These are phyloP conservation scores for Odontocolon sp. DNA, from an alignment of 2,888 invertebrate genomes.

Conservation along the genomic window DNA sequence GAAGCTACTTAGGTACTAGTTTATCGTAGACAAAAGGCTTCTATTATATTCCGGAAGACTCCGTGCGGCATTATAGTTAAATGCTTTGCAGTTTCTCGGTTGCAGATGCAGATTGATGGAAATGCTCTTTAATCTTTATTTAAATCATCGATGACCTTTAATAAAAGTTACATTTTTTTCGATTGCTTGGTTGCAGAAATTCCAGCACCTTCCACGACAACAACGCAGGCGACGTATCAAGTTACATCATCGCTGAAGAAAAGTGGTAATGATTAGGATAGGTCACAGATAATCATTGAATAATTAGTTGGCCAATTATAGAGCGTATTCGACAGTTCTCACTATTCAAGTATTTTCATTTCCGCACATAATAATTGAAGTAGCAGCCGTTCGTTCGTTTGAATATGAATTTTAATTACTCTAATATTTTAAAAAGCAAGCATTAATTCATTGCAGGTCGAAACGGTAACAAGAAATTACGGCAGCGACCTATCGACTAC, in stretches of 20 bases:
- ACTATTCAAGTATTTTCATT: too few relatives aligned
- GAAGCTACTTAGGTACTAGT: not conserved
- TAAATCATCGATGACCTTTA: not conserved
- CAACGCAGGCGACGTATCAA: conserved; percentile 84
- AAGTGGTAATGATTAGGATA: conserved; percentile 83
- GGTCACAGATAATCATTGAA: not conserved
- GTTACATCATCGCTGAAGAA: conserved; percentile 84
- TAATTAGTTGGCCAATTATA: too few relatives aligned
- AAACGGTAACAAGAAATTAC: conserved; percentile 83
- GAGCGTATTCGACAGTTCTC: too few relatives aligned
- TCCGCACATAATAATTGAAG: too few relatives aligned
- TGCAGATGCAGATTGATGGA: too few relatives aligned
- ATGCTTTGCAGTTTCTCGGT: not conserved
- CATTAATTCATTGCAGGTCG: conserved; percentile 80
- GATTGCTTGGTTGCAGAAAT: conserved; percentile 88
- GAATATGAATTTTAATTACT: too few relatives aligned
- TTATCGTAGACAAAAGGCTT: not conserved
- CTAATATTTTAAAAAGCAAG: not conserved
- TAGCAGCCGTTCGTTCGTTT: too few relatives aligned
- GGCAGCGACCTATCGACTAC: conserved; percentile 84
- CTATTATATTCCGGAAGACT: not conserved
- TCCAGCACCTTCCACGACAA: conserved; percentile 91
- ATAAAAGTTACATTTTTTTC: not conserved
- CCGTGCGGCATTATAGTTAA: not conserved
- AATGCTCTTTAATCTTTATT: not conserved